Conservation (phyloP, 2,888 invertebrate genomes). For the Julus scandinavius region DNA sequence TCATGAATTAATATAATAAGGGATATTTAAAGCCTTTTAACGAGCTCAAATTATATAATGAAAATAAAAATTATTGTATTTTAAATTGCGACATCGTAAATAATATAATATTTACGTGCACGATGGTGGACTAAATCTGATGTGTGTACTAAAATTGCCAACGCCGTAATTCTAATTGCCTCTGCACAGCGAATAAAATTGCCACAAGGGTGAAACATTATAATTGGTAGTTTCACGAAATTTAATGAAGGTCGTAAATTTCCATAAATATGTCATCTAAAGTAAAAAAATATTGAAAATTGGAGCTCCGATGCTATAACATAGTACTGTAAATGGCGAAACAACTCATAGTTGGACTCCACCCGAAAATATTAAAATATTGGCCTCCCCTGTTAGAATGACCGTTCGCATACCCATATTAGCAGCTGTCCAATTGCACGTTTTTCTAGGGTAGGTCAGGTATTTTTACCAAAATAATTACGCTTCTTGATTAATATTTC, state of each 20-base stretch:
- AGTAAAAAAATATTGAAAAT: conserved; percentile 38
- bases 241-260: conserved; percentile 46
- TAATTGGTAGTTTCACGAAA: conserved; percentile 43
- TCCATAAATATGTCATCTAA: conserved; percentile 40
- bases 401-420: conserved; percentile 20
- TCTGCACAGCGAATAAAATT: conserved; percentile 25
- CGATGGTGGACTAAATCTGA: conserved; percentile 32
- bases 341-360: conserved; percentile 9
- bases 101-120: conserved; percentile 14
- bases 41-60: conserved; percentile 25
- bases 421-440: conserved; percentile 41
- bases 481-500: conserved; percentile 22
- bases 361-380: conserved; percentile 34
- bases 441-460: neutral
- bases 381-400: neutral
- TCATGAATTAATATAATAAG: neutral
- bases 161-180: conserved; percentile 19
- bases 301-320: neutral
- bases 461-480: neutral
- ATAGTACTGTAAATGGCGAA: neutral
- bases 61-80: neutral
- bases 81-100: conserved; percentile 40
- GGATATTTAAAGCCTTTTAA: conserved; percentile 21
- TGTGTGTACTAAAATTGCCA: conserved; percentile 26
- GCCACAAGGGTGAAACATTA: conserved; percentile 43